Base-by-base conservation (phyloP, 2,888 invertebrate genomes). In the Lasioglossum pauxillum region DNA sequence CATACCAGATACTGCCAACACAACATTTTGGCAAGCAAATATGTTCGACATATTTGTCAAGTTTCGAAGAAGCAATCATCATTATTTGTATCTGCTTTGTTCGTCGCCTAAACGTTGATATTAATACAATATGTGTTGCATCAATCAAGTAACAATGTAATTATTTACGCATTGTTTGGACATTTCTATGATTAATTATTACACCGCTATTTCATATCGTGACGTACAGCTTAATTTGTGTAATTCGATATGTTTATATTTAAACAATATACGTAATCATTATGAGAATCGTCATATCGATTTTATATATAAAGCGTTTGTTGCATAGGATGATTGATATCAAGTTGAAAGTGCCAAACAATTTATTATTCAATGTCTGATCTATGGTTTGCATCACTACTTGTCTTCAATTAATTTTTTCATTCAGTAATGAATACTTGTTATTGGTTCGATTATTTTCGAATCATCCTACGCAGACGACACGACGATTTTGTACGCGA, bases 401-500 rank as follows among this genome's bases (percentile, higher is more conserved):
- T 41, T n/a, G 7, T 71, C 14, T n/a, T n/a, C 14, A 1, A n/a
- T 71, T 1, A n/a, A 41, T n/a, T 41, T n/a, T n/a, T 23, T 41
- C 38, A n/a, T 69, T n/a, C n/a, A 4, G 5, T 69, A 69, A 69
- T 23, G n/a, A 69, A n/a, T 69, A 35, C 14, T 41, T 5, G 0
- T 12, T 2, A 41, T 12, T 12, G 41, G n/a, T 41, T n/a, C 41
- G 41, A n/a, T n/a, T 41, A n/a, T 5, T 41, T 41, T 71, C 23
- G 12, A 71, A 41, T 71, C 71, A 41, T 41, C 14, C 71, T 71
- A 38, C 7, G 38, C 41, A 71, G 10, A 12, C 1, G 5, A 75
- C 69, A 71, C 71, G 79, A 72, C 71, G 79, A 69, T 38, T 60
- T 82, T 69, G 27, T 53, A 38, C 79, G 76, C 79, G 76, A 81